Base-by-base conservation (phyloP, 1,140 invertebrate genomes). In the Portunus trituberculatus region DNA sequence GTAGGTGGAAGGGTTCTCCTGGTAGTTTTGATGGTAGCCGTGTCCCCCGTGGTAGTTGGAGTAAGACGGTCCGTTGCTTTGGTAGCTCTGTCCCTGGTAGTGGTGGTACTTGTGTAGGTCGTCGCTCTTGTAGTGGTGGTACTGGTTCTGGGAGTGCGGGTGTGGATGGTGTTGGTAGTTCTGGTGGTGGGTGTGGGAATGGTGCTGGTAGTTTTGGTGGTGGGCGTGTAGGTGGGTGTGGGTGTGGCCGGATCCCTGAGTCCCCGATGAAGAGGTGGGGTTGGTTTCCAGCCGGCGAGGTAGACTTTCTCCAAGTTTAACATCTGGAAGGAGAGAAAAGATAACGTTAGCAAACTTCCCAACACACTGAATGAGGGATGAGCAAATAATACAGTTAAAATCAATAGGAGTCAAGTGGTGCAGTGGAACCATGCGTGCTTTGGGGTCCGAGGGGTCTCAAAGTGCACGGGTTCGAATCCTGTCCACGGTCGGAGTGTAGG, bases 91-190 rank as follows among this genome's bases (percentile, higher is more conserved):
- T 25, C 31, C 84, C 6, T 91, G 83, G 16, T 87, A 46, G 29
- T 92, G 83, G 52, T 67, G 67, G 84, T 93, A 87, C 29, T 67
- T 86, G 84, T 95, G 94, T 89, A 95, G 88, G 67, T 95, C 94
- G 31, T 95, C 94, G 48, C 94, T 95, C 52, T 95, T 95, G 84
- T 95, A 95, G 52, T 95, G 94, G 91, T 95, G 94, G 32, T 95
- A 95, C 16, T 91, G 94, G 59, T 95, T 95, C 31, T 95, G 94
- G 16, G 94, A 88, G 59, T 95, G 94, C 0, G 94, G 94, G 76
- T 95, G 94, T 6, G 94, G 94, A 46, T 95, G 94, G 90, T 92
- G 94, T 8, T 95, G 94, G 90, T 95, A 92, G 46, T 92, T 95
- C 48, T 95, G 94, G 29, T 95, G 94, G 28, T 91, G 89, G 52